Percentiles rank a stretch among this genome's conserved stretches.
Evolutionary conservation across 1,140 invertebrate species (phyloP).

Genomic region (Ptiloglossa arizonensis): DNA sequence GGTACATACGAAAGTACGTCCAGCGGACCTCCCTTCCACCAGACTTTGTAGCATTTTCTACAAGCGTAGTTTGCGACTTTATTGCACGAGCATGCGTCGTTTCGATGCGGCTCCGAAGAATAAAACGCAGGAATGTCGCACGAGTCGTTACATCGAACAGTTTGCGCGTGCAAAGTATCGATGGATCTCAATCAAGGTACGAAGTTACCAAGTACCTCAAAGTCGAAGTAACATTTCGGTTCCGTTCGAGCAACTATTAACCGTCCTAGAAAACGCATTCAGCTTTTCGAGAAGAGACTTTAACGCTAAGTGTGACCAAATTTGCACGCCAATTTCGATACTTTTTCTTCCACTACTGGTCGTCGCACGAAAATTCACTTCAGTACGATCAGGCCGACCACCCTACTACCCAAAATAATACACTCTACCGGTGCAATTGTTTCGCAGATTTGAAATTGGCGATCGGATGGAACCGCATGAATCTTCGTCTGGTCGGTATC

Average conservation of each 20-base stretch:
- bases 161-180: background rate
- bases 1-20: background rate
- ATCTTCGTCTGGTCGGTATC: conserved; percentile 41
- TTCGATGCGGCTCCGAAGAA: background rate
- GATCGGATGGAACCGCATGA: conserved; percentile 51
- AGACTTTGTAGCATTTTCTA: background rate
- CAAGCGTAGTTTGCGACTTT: background rate
- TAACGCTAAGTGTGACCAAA: too few species aligned
- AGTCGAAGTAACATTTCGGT: too few species aligned
- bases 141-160: background rate
- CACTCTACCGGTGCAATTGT: too few species aligned
- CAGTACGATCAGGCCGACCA: too few species aligned
- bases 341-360: too few species aligned
- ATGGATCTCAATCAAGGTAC: conserved; percentile 41
- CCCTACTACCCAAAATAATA: too few species aligned
- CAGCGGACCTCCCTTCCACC: background rate
- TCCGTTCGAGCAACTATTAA: too few species aligned
- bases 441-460: conserved; percentile 28
- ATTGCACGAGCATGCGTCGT: conserved; percentile 3
- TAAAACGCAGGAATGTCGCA: background rate
- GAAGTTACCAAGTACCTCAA: too few species aligned
- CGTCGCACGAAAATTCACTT: too few species aligned
- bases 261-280: too few species aligned
- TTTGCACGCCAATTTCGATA: too few species aligned
- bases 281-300: too few species aligned